A percentile compares a stretch with the other conserved stretches of the same genome.
phyloP scores from a whole-genome alignment of 2,888 invertebrate genomes.

The Eristalis pertinax region DNA sequence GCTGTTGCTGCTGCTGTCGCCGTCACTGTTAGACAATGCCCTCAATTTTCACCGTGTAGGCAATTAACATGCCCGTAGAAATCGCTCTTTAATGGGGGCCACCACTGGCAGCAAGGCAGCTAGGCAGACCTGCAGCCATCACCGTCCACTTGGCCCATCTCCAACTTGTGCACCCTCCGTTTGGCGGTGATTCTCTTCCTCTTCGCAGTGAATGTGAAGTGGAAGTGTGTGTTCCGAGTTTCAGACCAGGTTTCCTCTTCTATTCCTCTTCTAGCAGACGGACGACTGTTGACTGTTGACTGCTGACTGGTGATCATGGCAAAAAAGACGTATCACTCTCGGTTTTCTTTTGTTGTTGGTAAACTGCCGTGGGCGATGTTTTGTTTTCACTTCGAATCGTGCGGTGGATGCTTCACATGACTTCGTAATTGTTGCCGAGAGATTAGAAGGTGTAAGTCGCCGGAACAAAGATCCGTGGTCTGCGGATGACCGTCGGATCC shows the following conservation, averaged over 20 bases:
- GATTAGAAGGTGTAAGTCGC: slow-evolving; percentile 64
- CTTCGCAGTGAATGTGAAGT: background rate
- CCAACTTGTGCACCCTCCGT: background rate
- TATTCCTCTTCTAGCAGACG: background rate
- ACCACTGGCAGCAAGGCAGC: background rate
- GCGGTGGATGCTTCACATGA: slow-evolving; percentile 31
- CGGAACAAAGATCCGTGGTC: slow-evolving; percentile 37
- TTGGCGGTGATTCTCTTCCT: background rate
- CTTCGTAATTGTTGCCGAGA: slow-evolving; percentile 36
- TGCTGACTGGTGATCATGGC: background rate
- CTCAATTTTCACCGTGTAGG: slow-evolving; percentile 5
- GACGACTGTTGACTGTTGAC: background rate
- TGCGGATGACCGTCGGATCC: slow-evolving; percentile 40
- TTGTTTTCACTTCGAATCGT: slow-evolving; percentile 45
- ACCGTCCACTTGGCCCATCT: background rate
- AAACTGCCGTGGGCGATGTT: slow-evolving; percentile 27
- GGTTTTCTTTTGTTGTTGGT: background rate
- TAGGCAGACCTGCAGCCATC: slow-evolving; percentile 13
- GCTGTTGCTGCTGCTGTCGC: background rate
- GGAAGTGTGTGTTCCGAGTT: slow-evolving; percentile 47
- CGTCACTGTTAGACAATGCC: slow-evolving; percentile 43
- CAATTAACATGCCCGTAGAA: slow-evolving; percentile 48
- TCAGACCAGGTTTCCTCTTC: background rate
- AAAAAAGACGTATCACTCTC: background rate
- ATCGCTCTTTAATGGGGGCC: slow-evolving; percentile 34